Conservation (phyloP, 2,113 vertebrate genomes). For the Tetraodon nigroviridis region DNA sequence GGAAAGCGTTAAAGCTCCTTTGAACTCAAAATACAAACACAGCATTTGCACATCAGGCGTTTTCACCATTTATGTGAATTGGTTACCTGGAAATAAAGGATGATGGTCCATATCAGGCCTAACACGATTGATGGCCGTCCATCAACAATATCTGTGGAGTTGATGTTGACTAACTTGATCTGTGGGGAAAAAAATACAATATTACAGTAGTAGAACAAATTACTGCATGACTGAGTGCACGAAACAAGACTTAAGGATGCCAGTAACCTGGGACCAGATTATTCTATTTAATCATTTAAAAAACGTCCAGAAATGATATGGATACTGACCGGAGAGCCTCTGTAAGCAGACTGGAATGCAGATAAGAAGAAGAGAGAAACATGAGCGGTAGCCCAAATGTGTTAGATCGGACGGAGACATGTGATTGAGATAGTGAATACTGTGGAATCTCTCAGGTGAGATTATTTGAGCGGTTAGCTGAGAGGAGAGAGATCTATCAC, state of each 20-base stretch:
- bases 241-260: slow-evolving; percentile 10
- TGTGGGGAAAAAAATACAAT: slow-evolving; percentile 57
- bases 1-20: too few species aligned
- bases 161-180: slow-evolving; percentile 99
- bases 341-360: slow-evolving; percentile 83
- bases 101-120: slow-evolving; percentile 95
- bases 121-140: slow-evolving; percentile 93
- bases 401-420: slow-evolving; percentile 40
- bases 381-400: slow-evolving; percentile 39
- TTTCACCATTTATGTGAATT: not conserved
- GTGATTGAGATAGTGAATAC: slow-evolving; percentile 52
- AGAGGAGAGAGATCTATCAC: slow-evolving; percentile 56
- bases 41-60: not conserved
- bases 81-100: slow-evolving; percentile 95
- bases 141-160: slow-evolving; percentile 95
- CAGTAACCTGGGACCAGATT: slow-evolving; percentile 24
- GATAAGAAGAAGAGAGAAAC: slow-evolving; percentile 22
- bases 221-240: too few species aligned
- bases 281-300: slow-evolving; percentile 10
- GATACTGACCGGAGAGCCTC: slow-evolving; percentile 98
- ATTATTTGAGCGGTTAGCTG: slow-evolving; percentile 45
- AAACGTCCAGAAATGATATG: slow-evolving; percentile 14
- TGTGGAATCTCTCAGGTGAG: slow-evolving; percentile 39
- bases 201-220: not conserved
- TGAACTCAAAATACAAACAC: not conserved